A percentile compares a stretch with the other conserved stretches of the same genome.
Evolutionary conservation across 2,888 invertebrate genomes (phyloP).

Genomic region (Acanthoscelides obtectus): DNA sequence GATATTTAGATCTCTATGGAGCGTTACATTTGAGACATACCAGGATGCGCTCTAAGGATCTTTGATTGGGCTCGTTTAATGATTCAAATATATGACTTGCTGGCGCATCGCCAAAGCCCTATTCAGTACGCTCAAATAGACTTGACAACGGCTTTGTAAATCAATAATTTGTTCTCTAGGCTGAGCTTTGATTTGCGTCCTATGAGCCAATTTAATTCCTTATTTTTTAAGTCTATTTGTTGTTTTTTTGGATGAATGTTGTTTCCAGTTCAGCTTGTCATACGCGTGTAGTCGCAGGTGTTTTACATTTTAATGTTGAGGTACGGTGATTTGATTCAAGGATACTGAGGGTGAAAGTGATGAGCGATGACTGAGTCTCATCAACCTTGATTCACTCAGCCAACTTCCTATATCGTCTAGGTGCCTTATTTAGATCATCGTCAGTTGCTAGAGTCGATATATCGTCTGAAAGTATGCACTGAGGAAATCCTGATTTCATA

Average conservation of each 20-base stretch:
- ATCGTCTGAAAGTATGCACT: background rate
- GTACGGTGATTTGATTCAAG: background rate
- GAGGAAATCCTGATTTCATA: background rate
- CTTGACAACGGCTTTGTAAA: background rate
- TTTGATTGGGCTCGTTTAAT: background rate
- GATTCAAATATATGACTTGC: background rate
- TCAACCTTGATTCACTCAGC: background rate
- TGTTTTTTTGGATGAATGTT: background rate
- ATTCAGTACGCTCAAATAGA: background rate
- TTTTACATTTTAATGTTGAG: background rate
- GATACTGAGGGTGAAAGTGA: background rate
- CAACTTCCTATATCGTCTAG: background rate
- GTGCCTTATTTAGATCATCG: background rate
- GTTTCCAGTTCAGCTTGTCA: background rate
- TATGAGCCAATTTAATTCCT: constrained; percentile 1
- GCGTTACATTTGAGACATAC: background rate
- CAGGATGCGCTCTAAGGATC: background rate
- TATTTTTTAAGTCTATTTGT: background rate
- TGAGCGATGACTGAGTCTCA: background rate
- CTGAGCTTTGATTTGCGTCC: background rate
- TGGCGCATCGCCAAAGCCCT: background rate
- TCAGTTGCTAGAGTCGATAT: background rate
- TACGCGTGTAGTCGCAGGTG: background rate
- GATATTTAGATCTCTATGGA: background rate
- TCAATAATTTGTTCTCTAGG: background rate